Evolutionary conservation across 1,140 invertebrate genomes (phyloP), one percentile per base, ranked within the genome.

Genomic region (Sesamia nonagrioides): DNA sequence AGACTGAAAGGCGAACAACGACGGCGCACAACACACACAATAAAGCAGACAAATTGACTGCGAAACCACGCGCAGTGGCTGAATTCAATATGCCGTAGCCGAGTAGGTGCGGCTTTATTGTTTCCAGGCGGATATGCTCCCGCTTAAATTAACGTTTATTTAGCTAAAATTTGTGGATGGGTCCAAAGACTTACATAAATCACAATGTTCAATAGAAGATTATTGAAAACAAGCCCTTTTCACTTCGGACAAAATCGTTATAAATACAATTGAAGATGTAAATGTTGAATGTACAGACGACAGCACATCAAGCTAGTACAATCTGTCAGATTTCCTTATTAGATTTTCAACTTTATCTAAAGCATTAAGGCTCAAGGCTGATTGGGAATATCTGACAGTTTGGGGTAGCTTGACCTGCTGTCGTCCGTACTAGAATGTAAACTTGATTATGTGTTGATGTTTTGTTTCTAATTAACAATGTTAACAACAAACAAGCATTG

Each of bases 31-130:
- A 86, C 82, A 91, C 86, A 87, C 85, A 88, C 89, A 88, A 91
- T 93, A 91, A 89, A 90, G 88, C 89, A 86, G 86, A 89, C 88
- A 92, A 91, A 93, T 92, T 87, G 89, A 89, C 89, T 89, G 89
- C 83, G 87, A 91, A 92, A 91, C 84, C 80, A 79, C 83, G 80
- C 68, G 80, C 79, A 69, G 81, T 84, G 81, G 83, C 82, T 86
- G 84, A 83, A 86, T 89, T 86, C 87, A 90, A 87, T 91, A 86
- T 84, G 80, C 74, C 78, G 78, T 79, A 81, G 78, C 79, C 75
- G 76, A 85, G 71, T 84, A 90, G 89, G 89, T 87, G 89, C 79
- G 89, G 80, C 78, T 79, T 85, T 88, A 85, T 87, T 86, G 87
- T 90, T 86, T 86, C 89, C 88, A 89, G 79, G 86, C 86, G 87